Percentiles rank a stretch among this genome's conserved stretches.
phyloP scores from a whole-genome alignment of 2,797 vertebrate species.

The Coranthus polyacanthus region DNA sequence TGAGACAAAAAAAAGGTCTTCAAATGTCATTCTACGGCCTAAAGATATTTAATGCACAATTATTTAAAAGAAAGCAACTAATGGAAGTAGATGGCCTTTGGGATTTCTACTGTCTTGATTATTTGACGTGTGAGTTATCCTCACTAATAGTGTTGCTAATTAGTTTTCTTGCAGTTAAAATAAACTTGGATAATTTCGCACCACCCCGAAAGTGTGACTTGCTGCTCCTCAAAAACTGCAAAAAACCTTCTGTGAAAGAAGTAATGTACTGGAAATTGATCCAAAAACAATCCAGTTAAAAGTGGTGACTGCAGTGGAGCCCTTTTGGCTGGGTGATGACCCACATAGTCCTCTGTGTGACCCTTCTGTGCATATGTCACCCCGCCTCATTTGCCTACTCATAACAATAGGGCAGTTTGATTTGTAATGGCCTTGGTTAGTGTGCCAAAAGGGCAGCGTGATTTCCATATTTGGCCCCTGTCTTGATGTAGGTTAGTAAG shows the following conservation, averaged over 20 bases:
- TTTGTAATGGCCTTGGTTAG: constrained; percentile 38
- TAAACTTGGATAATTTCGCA: neutral
- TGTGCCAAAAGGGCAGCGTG: constrained; percentile 46
- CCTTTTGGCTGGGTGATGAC: constrained; percentile 29
- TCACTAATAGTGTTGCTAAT: no score
- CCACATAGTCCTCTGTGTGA: constrained; percentile 42
- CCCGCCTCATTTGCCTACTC: constrained; percentile 41
- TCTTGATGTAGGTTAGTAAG: constrained; percentile 33
- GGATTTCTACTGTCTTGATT: neutral
- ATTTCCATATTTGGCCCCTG: constrained; percentile 47
- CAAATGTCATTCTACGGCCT: neutral
- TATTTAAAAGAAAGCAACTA: neutral
- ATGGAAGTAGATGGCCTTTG: neutral
- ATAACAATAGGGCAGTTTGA: constrained; percentile 49
- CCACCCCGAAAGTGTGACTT: neutral
- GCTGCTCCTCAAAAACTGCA: neutral
- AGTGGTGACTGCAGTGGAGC: constrained; percentile 6
- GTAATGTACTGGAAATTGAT: constrained; percentile 9
- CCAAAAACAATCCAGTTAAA: constrained; percentile 13
- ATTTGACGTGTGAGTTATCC: no score
- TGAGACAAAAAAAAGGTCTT: neutral
- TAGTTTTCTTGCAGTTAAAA: no score
- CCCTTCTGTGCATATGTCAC: constrained; percentile 8
- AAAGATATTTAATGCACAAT: neutral
- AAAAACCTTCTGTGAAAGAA: neutral